A percentile compares a stretch with the other conserved stretches of the same genome.
These are phyloP conservation scores for Grammomys surdaster DNA, from an alignment of 2,113 vertebrate genomes.

Conservation along the genomic window DNA sequence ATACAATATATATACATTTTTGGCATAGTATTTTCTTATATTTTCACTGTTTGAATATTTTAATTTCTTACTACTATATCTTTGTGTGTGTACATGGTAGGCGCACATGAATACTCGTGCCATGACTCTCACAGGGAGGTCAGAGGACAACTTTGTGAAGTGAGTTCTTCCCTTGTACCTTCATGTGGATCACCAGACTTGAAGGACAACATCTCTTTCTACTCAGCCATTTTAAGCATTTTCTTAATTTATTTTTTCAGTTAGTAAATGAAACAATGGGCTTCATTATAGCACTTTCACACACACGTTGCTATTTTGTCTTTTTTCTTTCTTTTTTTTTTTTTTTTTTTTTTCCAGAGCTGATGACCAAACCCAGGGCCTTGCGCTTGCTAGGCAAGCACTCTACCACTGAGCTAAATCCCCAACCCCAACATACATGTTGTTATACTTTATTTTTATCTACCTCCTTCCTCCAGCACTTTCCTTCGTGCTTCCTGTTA, in stretches of 20 bases:
- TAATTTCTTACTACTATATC: not conserved
- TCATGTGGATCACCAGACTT: not conserved
- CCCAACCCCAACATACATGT: not conserved
- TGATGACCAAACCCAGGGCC: no score
- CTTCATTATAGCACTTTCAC: not conserved
- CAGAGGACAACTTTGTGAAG: not conserved
- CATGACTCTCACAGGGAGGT: not conserved
- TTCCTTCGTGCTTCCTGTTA: not conserved
- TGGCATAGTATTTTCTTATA: not conserved
- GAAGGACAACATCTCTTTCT: not conserved
- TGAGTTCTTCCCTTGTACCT: not conserved
- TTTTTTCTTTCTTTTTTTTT: no score
- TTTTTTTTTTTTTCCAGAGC: no score
- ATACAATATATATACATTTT: fast-evolving
- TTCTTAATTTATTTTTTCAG: not conserved
- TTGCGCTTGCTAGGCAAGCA: no score
- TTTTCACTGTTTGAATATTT: not conserved
- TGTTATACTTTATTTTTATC: not conserved
- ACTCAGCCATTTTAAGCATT: not conserved
- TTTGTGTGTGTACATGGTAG: not conserved
- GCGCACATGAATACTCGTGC: not conserved
- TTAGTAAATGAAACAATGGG: not conserved
- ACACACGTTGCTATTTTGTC: not conserved
- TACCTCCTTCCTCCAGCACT: not conserved
- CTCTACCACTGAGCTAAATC: no score